Evolutionary conservation across 64 coral and sea anemone species (phyloP), one percentile per base, ranked within the genome.

Genomic region (Porites lutea): DNA sequence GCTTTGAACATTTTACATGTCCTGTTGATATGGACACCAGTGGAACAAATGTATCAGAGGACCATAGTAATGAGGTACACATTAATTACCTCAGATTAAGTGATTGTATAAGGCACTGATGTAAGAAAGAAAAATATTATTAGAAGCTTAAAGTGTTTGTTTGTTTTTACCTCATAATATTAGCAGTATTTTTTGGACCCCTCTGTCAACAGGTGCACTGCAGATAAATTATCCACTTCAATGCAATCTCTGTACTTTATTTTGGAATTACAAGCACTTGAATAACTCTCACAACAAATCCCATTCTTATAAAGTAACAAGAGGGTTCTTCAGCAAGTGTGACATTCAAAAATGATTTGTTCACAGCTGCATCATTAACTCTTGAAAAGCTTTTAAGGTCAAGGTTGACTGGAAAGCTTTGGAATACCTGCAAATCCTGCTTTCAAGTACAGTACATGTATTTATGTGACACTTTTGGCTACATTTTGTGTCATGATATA

Each of bases 291-390:
- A 20, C 65, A 45, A 22, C 62, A 67, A 52, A 52, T 68, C 81
- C 43, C 62, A 84, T 84, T 51, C 58, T 65, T 10, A 19, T 82
- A 47, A 84, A 68, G 61, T 84, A 52, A 46, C 81, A 84, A 84
- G 81, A 84, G 44, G 9, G 45, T 69, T 67, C 52, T 63, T 84
- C 81, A 68, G 64, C 81, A 84, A 65, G 6, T 22, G 81, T 67
- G 44, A 69, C 64, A 84, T 65, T 62, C 3, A 79, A 59, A 59
- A 16, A 18, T 23, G 13, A 69, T 84, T 84, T 84, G 69, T 84
- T 48, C 81, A 84, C 81, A 84, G 47, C 81, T 84, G 63, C 63
- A 13, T 84, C 81, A 84, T 84, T 51, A 4, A 12, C 43, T 84
- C 81, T 84, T 84, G 63, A 84, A 51, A 49, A 84, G 16, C 63